phyloP scores from a whole-genome alignment of 2,113 vertebrate genomes.

The Ivindomyrus marchei region DNA sequence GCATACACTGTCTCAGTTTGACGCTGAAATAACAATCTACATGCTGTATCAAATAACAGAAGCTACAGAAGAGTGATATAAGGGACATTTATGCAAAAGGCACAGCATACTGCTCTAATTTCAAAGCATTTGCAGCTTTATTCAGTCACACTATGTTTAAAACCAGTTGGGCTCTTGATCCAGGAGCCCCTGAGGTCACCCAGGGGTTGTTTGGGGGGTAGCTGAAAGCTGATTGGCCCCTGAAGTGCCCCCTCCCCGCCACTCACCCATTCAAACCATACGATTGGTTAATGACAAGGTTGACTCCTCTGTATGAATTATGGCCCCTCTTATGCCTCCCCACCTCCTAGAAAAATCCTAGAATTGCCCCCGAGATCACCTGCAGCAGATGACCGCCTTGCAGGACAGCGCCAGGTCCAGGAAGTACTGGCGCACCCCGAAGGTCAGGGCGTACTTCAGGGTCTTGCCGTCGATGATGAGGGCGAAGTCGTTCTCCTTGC shows the following conservation, averaged over 20 bases:
- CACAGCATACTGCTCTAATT: not conserved
- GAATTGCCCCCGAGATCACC: conserved; percentile 58
- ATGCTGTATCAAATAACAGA: not conserved
- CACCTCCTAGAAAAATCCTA: not conserved
- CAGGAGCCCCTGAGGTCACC: not conserved
- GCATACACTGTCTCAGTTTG: not conserved
- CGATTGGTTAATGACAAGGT: not conserved
- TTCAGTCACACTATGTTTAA: not conserved
- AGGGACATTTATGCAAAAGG: not conserved
- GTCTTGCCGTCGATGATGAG: conserved; percentile 97
- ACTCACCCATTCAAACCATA: not conserved
- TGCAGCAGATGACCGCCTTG: conserved; percentile 98
- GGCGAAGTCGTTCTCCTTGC: conserved; percentile 93
- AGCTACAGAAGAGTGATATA: not conserved
- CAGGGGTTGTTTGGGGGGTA: not conserved
- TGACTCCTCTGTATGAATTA: not conserved
- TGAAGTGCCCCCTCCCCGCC: not conserved
- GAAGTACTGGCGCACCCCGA: conserved; percentile 90
- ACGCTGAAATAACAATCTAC: not conserved
- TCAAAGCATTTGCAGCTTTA: not conserved
- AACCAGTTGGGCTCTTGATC: not conserved
- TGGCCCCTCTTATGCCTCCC: not conserved
- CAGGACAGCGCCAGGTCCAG: conserved; percentile 94
- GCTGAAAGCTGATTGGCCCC: not conserved
- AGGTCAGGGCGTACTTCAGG: conserved; percentile 95